These are phyloP conservation scores for Ctenodactylus gundi DNA, from an alignment of 2,113 vertebrate genomes.

Conservation along the genomic window DNA sequence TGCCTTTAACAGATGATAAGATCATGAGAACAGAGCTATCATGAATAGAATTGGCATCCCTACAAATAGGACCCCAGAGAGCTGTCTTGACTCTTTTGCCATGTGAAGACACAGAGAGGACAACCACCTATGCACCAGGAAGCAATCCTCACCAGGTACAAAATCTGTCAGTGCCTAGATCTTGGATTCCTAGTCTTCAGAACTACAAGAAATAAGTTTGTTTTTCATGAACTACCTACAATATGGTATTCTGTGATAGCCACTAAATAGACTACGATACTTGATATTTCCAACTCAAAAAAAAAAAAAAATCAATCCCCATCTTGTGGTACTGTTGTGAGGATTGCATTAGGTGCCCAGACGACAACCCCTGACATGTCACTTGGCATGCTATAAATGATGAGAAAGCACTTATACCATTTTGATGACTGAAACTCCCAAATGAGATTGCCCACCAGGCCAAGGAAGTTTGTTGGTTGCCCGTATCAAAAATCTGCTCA, in stretches of 20 bases:
- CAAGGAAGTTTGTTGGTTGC: background rate
- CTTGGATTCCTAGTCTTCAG: background rate
- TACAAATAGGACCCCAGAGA: background rate
- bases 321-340: background rate
- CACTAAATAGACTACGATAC: background rate
- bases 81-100: background rate
- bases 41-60: background rate
- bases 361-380: background rate
- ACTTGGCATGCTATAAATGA: background rate
- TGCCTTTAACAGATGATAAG: background rate
- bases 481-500: slow-evolving; percentile 3
- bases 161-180: background rate
- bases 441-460: background rate
- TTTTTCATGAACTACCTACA: background rate
- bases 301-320: background rate
- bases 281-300: background rate
- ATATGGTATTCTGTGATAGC: background rate
- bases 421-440: background rate
- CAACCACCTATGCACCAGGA: background rate
- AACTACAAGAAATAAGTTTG: background rate
- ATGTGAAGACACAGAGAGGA: background rate
- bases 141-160: background rate
- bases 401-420: background rate
- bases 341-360: background rate
- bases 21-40: background rate